Conservation (phyloP, 2,797 vertebrate genomes). For the Anguilla marmorata region DNA sequence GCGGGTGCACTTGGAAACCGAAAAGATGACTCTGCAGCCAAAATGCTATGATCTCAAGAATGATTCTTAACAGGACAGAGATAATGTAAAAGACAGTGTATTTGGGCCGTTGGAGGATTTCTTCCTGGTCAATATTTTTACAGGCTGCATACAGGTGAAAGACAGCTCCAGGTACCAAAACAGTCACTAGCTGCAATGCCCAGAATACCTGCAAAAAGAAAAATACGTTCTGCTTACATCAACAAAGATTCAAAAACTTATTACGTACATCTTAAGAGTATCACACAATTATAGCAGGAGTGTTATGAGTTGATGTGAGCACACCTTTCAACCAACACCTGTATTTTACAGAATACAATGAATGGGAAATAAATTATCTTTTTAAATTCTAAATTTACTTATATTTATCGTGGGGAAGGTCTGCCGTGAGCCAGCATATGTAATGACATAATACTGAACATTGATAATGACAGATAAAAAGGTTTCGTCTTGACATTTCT, state of each 20-base stretch:
- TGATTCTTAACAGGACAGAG: constrained; percentile 82
- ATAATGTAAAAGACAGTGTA: constrained; percentile 83
- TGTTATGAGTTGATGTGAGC: neutral
- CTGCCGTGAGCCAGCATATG: no score
- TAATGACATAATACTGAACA: neutral
- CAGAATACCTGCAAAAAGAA: constrained; percentile 77
- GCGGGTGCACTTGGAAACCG: constrained; percentile 80
- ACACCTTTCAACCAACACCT: neutral
- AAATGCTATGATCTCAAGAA: constrained; percentile 83
- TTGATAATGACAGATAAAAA: neutral
- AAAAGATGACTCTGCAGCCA: constrained; percentile 89
- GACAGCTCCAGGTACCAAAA: constrained; percentile 80
- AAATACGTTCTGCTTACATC: constrained; percentile 13
- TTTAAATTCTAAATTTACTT: neutral
- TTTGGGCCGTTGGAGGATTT: constrained; percentile 78
- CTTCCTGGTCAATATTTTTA: constrained; percentile 84
- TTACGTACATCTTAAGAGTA: neutral
- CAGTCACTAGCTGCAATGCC: constrained; percentile 81
- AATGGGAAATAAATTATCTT: no score
- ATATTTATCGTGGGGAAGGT: no score
- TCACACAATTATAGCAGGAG: neutral
- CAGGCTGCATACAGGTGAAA: constrained; percentile 85
- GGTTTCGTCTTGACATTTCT: neutral
- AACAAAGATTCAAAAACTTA: neutral
- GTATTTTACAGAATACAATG: neutral